Percentiles rank a stretch among this genome's conserved stretches.
Evolutionary conservation across 1,140 invertebrate genomes (phyloP).

Genomic region (Drosophila equinoxialis): DNA sequence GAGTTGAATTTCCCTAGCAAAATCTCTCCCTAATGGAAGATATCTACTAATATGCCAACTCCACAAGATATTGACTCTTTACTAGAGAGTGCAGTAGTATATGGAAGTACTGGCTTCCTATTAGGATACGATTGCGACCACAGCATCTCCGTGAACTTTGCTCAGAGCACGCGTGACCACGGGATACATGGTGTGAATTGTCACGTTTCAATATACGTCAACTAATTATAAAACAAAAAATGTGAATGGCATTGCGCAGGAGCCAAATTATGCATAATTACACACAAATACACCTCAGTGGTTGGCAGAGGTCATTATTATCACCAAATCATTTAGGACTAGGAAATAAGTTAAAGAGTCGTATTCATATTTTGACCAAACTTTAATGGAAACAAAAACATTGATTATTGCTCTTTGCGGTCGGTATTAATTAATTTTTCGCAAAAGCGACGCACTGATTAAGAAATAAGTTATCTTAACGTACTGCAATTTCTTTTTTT

Average conservation of each 20-base stretch:
- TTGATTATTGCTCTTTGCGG: constrained; percentile 4
- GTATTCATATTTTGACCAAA: too few relatives aligned
- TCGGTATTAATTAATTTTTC: constrained; percentile 53
- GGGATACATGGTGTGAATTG: constrained; percentile 50
- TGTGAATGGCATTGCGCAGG: background rate
- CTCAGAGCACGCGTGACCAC: constrained; percentile 32
- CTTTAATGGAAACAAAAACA: background rate
- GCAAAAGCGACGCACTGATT: constrained; percentile 19
- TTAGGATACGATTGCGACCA: background rate
- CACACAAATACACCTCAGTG: background rate
- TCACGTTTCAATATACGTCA: constrained; percentile 58
- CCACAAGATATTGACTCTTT: too few relatives aligned
- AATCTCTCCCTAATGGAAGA: too few relatives aligned
- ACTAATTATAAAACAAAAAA: constrained; percentile 10
- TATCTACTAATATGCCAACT: too few relatives aligned
- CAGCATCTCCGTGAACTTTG: background rate
- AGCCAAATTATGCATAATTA: constrained; percentile 3
- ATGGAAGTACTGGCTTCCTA: too few relatives aligned
- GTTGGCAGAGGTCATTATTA: background rate
- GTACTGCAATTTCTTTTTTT: background rate
- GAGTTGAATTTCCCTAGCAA: too few relatives aligned
- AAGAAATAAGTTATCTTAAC: constrained; percentile 39
- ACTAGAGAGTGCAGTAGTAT: too few relatives aligned
- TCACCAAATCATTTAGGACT: too few relatives aligned
- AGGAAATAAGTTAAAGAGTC: too few relatives aligned